Evolutionary conservation across 1,140 invertebrate species (phyloP).

Genomic region (Drosophila arizonae): DNA sequence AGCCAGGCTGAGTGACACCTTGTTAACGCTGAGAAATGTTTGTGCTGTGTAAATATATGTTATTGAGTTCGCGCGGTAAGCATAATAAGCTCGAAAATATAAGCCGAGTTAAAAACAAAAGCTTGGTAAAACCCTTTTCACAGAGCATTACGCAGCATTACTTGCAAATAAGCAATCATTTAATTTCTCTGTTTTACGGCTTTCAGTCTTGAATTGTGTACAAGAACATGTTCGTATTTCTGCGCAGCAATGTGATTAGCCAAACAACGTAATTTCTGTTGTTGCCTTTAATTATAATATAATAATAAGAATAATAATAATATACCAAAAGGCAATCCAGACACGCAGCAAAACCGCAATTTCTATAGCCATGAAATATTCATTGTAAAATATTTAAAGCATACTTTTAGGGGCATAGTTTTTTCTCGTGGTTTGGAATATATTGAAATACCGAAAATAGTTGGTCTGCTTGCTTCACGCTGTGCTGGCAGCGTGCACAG

Average conservation of each 20-base stretch:
- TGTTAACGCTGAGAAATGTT: not conserved
- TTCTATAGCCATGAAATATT: no score
- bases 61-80: no score
- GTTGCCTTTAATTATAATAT: no score
- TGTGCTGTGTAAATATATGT: not conserved
- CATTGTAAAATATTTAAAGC: not conserved
- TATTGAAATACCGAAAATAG: not conserved
- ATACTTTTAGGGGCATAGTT: not conserved
- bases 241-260: no score
- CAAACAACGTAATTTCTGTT: no score
- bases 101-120: not conserved
- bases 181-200: no score
- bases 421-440: not conserved
- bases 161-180: not conserved
- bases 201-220: no score
- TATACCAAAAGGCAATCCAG: not conserved
- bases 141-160: slow-evolving; percentile 7
- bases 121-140: slow-evolving; percentile 11
- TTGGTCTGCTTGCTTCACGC: not conserved
- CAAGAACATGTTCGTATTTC: not conserved
- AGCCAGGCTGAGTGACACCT: slow-evolving; percentile 36
- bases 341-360: no score
- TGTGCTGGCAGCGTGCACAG: not conserved
- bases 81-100: not conserved
- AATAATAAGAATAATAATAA: not conserved